Conservation (phyloP, 2,797 vertebrate species). For the Arrhamphus sclerolepis region DNA sequence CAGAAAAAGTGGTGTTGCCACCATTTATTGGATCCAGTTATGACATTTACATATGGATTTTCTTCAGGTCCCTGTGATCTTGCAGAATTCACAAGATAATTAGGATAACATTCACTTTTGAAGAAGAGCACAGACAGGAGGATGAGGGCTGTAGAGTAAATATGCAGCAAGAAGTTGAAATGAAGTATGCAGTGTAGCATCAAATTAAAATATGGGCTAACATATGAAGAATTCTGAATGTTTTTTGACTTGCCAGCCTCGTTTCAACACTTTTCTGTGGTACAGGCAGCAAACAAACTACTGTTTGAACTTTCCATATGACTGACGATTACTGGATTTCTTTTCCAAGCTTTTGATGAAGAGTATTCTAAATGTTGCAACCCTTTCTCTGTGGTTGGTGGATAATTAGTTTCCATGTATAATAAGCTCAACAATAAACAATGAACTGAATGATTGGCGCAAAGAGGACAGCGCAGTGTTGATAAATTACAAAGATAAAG, state of each 20-base stretch:
- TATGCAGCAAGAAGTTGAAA: constrained; percentile 1
- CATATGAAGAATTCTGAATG: constrained; percentile 7
- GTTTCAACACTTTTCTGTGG: constrained; percentile 29
- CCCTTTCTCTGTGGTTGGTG: constrained; percentile 4
- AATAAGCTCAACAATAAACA: constrained; percentile 52
- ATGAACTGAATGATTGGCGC: constrained; percentile 14
- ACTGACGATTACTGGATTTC: constrained; percentile 29
- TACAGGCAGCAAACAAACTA: constrained; percentile 2
- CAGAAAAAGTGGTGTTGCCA: neutral
- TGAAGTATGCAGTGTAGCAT: neutral
- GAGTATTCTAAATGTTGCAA: constrained; percentile 37
- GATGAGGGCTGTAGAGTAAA: constrained; percentile 9
- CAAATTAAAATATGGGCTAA: constrained; percentile 17
- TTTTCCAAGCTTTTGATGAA: constrained; percentile 30
- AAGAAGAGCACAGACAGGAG: constrained; percentile 6
- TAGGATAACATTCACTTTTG: neutral
- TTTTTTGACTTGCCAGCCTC: constrained; percentile 19
- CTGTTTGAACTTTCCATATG: constrained; percentile 43
- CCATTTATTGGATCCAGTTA: neutral
- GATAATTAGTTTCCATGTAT: constrained; percentile 18
- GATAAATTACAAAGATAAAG: neutral
- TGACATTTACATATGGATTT: constrained; percentile 9
- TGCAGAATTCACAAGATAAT: constrained; percentile 3
- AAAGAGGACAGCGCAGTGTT: neutral
- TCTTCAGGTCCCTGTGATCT: constrained; percentile 11